Percentiles rank a stretch among this genome's conserved stretches.
These are phyloP conservation scores for Troides helena DNA, from an alignment of 2,888 invertebrate genomes.

Conservation along the genomic window DNA sequence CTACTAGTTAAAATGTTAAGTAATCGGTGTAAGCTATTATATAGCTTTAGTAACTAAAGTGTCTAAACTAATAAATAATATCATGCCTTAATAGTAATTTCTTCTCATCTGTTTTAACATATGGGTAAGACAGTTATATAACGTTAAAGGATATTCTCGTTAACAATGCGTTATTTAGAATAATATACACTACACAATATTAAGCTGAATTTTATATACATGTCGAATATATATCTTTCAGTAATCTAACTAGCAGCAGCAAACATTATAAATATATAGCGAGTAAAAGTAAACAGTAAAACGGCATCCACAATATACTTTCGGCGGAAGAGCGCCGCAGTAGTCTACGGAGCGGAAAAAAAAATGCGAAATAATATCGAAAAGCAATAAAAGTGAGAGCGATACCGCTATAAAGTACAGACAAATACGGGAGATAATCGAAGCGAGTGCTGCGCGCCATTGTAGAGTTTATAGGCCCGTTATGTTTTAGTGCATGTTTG, in stretches of 20 bases:
- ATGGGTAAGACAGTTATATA: too few species aligned
- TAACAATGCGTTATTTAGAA: too few species aligned
- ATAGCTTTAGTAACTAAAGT: too few species aligned
- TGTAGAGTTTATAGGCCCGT: constrained; percentile 73
- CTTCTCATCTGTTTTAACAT: too few species aligned
- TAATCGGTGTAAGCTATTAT: too few species aligned
- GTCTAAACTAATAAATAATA: too few species aligned
- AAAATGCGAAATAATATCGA: constrained; percentile 77
- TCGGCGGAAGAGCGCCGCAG: constrained; percentile 42
- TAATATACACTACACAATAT: too few species aligned
- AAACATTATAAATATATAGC: background rate
- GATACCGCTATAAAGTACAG: constrained; percentile 74
- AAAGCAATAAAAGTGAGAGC: constrained; percentile 67
- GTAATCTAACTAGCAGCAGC: background rate
- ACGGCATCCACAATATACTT: constrained; percentile 47
- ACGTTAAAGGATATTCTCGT: too few species aligned
- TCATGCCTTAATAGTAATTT: too few species aligned
- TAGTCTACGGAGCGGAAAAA: constrained; percentile 60
- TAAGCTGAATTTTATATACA: background rate
- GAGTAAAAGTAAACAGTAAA: background rate
- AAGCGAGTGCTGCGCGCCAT: constrained; percentile 69
- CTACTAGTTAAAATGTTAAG: too few species aligned
- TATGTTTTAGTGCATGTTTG: constrained; percentile 73
- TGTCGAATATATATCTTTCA: background rate
- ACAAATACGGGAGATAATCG: constrained; percentile 75